These are phyloP conservation scores for Cryptotis parvus DNA, from an alignment of 2,113 vertebrate species.

Conservation along the genomic window DNA sequence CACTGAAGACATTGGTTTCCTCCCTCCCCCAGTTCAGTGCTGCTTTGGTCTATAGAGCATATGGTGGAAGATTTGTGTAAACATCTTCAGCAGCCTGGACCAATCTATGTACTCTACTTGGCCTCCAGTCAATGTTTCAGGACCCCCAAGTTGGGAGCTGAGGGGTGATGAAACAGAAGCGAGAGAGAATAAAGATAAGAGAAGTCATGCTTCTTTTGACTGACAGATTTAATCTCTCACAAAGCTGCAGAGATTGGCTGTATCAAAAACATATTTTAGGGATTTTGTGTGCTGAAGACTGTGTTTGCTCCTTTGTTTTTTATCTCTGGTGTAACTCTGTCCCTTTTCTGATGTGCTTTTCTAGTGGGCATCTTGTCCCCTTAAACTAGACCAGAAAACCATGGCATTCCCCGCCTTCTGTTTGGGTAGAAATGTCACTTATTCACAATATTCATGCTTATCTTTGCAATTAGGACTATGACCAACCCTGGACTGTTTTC, in stretches of 20 bases:
- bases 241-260: neutral
- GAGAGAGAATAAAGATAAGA: neutral
- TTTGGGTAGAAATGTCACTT: neutral
- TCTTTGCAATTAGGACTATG: neutral
- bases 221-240: neutral
- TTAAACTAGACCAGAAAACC: too few species aligned
- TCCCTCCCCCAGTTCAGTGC: too few species aligned
- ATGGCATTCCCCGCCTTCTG: too few species aligned
- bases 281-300: neutral
- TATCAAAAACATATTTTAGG: neutral
- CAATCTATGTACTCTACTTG: too few species aligned
- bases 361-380: neutral
- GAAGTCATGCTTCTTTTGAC: neutral
- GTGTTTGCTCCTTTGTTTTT: neutral
- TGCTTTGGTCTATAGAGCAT: neutral
- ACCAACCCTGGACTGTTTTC: neutral
- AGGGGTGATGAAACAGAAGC: neutral
- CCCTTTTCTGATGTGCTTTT: neutral
- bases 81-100: neutral
- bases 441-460: neutral
- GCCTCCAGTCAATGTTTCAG: neutral
- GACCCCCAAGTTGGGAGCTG: neutral
- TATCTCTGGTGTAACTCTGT: neutral
- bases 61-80: fast-evolving
- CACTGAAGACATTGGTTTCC: neutral